Base-by-base conservation (phyloP, 1,140 invertebrate species). In the Drosophila tsacasi region DNA sequence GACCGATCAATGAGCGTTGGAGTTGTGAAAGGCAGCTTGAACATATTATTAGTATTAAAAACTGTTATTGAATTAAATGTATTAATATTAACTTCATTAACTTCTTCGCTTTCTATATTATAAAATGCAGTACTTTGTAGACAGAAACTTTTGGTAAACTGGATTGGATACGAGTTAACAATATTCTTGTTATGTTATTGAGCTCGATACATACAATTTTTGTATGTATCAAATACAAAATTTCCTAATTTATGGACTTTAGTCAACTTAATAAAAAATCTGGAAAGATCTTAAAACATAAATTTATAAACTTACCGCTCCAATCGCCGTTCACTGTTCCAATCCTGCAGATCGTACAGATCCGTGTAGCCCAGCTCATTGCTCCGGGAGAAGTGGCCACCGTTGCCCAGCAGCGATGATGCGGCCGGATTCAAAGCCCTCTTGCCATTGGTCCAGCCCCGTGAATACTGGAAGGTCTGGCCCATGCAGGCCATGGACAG, bases 381-480 rank as follows among this genome's bases (percentile, higher is more conserved):
- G 46, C 46, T 66, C 74, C 55, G 64, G 32, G 80, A 63, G 6
- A 81, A 65, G 8, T 89, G 84, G 0, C 47, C 54, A 25, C 21
- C 74, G 66, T 67, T 78, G 57, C 39, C 47, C 25, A 91, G 15
- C 6, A 83, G 47, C 1, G 72, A 37, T 7, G 81, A 46, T 8
- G 86, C 81, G 13, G 30, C 83, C 10, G 35, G 23, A n/a, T 46
- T 55, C 13, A 93, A 91, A n/a, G 94, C 93, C 2, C 95, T 84
- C 69, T 96, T 96, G 5, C 96, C 96, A 82, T 96, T 96, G 37
- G 95, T 96, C 96, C 96, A 96, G n/a, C 96, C 96, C 0, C 95
- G 93, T 39, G 95, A 96, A 85, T 96, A 96, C 79, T 96, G 96
- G 92, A 96, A 96, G 1, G 95, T 96, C 92, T 96, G 96, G 19